Base-by-base conservation (phyloP, 2,888 invertebrate species). In the Horisme vitalbata region DNA sequence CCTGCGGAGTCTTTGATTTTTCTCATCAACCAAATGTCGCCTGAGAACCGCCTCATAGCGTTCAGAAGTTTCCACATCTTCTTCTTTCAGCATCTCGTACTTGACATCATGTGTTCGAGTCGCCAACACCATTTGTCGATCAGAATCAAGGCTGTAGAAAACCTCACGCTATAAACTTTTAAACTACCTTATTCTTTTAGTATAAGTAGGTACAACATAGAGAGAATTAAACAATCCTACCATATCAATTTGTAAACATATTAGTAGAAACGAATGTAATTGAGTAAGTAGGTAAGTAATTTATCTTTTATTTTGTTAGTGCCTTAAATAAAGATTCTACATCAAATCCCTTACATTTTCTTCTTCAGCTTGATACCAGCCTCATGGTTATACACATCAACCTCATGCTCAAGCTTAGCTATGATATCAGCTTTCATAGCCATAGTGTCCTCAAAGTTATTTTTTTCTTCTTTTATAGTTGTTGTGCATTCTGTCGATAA, bases 61-160 rank as follows among this genome's bases (percentile, higher is more conserved):
- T 0, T 85, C 79, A 2, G 71, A 75, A 2, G 71, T 68, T 13
- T 84, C 83, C 2, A 79, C 65, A 20, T 91, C 90, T 51, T 91
- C 89, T 48, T 88, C 87, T 12, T 83, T 77, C 2, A 92, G 68
- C 69, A 86, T 74, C n/a, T 83, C 84, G 45, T 80, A 79, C 41
- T 81, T 85, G 4, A 82, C 75, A 9, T 79, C 65, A 59, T 92
- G 92, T 2, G 80, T 75, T 14, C 90, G 70, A 4, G 83, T 78
- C 1, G 86, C 86, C 20, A 90, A 64, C 56, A 90, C 90, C 91
- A 92, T 92, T 49, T 83, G 79, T 4, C 87, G 79, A 24, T 91
- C 90, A 0, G 91, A 90, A 46, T 90, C 57, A 7, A 55, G 18
- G 7, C 57, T 57, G 5, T 0, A 41, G 35, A 0, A 8, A 32